A percentile compares a stretch with the other conserved stretches of the same genome.
phyloP scores from a whole-genome alignment of 2,797 vertebrate genomes.

The Sparus aurata region DNA sequence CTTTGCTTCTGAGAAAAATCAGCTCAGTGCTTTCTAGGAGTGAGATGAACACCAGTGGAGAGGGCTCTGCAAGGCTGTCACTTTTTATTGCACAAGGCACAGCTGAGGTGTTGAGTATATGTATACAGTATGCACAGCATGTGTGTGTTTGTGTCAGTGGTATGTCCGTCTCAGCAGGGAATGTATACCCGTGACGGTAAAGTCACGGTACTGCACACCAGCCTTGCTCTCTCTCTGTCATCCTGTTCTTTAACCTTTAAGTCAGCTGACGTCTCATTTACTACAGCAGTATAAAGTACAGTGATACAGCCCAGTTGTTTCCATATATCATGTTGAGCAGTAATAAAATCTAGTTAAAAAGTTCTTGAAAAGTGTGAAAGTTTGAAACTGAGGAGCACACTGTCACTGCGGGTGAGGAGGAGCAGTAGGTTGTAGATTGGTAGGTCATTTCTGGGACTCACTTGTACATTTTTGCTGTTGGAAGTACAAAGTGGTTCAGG shows the following conservation, averaged over 20 bases:
- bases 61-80: constrained; percentile 19
- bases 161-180: neutral
- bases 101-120: constrained; percentile 24
- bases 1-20: constrained; percentile 36
- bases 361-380: neutral
- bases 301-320: neutral
- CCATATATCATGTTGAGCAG: neutral
- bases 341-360: neutral
- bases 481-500: neutral
- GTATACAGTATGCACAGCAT: neutral
- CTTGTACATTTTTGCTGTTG: neutral
- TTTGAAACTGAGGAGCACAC: neutral
- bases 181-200: neutral
- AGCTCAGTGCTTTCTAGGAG: constrained; percentile 42
- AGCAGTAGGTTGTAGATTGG: neutral
- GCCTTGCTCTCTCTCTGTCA: neutral
- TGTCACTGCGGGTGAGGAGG: neutral
- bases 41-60: constrained; percentile 21
- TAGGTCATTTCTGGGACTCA: constrained; percentile 9
- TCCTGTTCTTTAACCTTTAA: neutral
- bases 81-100: constrained; percentile 7
- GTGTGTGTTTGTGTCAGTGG: neutral
- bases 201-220: neutral
- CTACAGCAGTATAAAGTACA: neutral
- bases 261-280: neutral